Evolutionary conservation across 2,797 vertebrate species (phyloP), one percentile per base, ranked within the genome.

Genomic region (Girardinus metallicus): DNA sequence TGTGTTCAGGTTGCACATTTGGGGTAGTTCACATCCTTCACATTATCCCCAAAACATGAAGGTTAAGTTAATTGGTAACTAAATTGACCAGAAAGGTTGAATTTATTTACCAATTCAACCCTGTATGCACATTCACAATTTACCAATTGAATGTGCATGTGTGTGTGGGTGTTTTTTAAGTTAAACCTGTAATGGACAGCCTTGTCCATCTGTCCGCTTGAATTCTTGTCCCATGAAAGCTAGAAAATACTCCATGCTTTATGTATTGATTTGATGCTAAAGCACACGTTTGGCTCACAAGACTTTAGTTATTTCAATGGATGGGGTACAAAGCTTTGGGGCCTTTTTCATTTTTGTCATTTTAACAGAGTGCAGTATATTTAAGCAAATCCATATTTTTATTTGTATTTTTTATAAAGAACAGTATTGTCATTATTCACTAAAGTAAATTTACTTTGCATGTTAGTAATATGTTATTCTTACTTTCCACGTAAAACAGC

Each of bases 391-490:
- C 15, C 51, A 36, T 75, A 73, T 71, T 53, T 49, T 87, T 57
- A 91, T 79, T 21, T 51, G 31, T 75, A 68, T 70, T 53, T 11
- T 55, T 76, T 46, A 80, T 77, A 77, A 83, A 83, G 36, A 85
- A 75, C 83, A 84, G 81, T 88, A 89, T 92, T 92, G 81, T 86
- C 18, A 64, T 51, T 80, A 79, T 68, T 70, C 87, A 66, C 41
- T 66, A 31, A 75, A 77, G 79, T 77, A 88, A 77, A 85, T 88
- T 86, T 86, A 89, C 87, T 78, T 86, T 92, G 89, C 91, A 92
- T 93, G 87, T 85, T 81, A 47, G 74, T 80, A 80, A 85, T 88
- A 78, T 93, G 89, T 86, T 85, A 70, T 74, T 88, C 47, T 79
- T 85, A 80, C 83, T 79, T 88, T 89, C 82, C 73, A 74, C 62